Evolutionary conservation across 2,113 vertebrate genomes (phyloP), one percentile per base, ranked within the genome.

Genomic region (Vanacampus margaritifer): DNA sequence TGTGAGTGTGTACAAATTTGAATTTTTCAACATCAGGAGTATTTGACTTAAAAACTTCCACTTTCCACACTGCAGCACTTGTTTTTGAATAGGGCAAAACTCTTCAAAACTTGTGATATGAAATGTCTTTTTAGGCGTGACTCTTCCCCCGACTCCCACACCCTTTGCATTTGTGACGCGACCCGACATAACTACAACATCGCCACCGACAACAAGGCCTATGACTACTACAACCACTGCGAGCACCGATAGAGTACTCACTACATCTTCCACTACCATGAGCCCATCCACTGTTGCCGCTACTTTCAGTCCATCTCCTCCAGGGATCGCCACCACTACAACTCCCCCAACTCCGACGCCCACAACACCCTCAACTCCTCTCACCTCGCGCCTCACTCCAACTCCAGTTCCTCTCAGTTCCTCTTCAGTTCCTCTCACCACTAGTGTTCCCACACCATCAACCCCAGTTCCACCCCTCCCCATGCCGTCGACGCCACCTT

Each of bases 121-220:
- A 58, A 65, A 79, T 1, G 0, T 74, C 23, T 21, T 65, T 67
- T 39, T 59, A 91, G 89, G 89, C 80, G 84, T 88, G 57, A 88
- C 82, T 45, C 81, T 95, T 71, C 89, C 90, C 24, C 85, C 93
- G 50, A 92, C 90, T 45, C 90, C 89, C 0, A 92, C 91, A 0
- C 88, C 90, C 0, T 92, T 91, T 79, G 86, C 90, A 64, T 92
- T 86, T 69, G 92, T 92, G 79, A 91, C 89, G 0, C 72, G 67
- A 45, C 87, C 89, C 36, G 88, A 87, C 85, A 83, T 68, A 83
- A 90, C 87, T 32, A 93, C 89, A n/a, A 92, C 89, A 17, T 32
- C 84, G 24, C 60, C 84, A 45, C 57, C 81, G 21, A 71, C 77
- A 0, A 75, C 68, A 1, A 64, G 80, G 1, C 64, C 73, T 0